Percentiles rank a stretch among this genome's conserved stretches.
Evolutionary conservation across 2,888 invertebrate genomes (phyloP).

Genomic region (Andrena praecox): DNA sequence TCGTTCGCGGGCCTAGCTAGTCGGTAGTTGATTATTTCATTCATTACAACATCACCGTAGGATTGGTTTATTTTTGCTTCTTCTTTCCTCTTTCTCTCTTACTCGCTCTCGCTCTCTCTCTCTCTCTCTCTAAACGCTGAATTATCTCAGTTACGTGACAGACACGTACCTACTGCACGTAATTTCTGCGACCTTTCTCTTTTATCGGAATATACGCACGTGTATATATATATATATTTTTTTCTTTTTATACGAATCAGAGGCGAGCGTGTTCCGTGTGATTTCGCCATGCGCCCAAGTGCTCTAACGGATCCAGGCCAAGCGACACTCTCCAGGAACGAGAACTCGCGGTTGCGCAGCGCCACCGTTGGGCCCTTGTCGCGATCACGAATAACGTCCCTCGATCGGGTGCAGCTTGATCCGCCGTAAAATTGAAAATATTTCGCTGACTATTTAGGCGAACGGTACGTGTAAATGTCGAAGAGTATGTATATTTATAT

Average conservation of each 20-base stretch:
- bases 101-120: background rate
- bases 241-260: constrained; percentile 27
- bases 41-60: constrained; percentile 70
- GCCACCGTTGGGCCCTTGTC: background rate
- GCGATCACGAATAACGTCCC: constrained; percentile 16
- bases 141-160: constrained; percentile 34
- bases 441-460: constrained; percentile 61
- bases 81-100: constrained; percentile 15
- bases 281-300: constrained; percentile 44
- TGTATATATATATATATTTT: constrained; percentile 26
- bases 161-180: constrained; percentile 43
- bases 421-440: constrained; percentile 62
- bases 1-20: constrained; percentile 77
- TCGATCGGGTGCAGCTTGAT: constrained; percentile 19
- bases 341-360: background rate
- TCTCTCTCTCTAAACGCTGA: constrained; percentile 24
- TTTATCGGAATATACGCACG: constrained; percentile 12
- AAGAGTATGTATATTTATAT: constrained; percentile 68
- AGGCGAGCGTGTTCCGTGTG: constrained; percentile 41
- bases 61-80: constrained; percentile 37
- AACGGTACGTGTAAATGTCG: constrained; percentile 60
- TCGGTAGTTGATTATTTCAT: constrained; percentile 76
- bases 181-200: constrained; percentile 1
- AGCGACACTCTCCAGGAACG: constrained; percentile 30
- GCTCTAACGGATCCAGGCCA: constrained; percentile 48